Conservation (phyloP, 2,888 invertebrate genomes). For the Unio pictorum region DNA sequence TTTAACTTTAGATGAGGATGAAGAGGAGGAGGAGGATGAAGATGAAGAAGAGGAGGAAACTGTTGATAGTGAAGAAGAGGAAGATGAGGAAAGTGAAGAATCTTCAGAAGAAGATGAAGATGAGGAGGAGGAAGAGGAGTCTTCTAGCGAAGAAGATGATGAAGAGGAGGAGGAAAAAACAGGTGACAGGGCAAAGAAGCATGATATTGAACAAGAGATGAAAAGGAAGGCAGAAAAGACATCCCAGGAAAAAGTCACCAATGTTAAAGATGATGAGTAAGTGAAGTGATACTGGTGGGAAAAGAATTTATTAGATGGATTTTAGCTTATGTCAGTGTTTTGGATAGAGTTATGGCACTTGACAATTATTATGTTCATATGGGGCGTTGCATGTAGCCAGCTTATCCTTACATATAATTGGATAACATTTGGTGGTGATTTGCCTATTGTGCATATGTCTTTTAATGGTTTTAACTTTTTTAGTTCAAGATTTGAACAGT, state of each 20-base stretch:
- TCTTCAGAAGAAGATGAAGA: constrained; percentile 32
- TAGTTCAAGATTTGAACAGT: too few relatives aligned
- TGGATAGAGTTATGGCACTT: too few relatives aligned
- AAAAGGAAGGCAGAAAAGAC: constrained; percentile 7
- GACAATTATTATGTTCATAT: too few relatives aligned
- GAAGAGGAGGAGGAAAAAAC: constrained; percentile 7
- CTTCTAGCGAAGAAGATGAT: constrained; percentile 28
- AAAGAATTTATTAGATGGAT: too few relatives aligned
- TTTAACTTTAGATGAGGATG: constrained; percentile 15
- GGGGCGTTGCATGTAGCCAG: too few relatives aligned
- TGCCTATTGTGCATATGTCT: too few relatives aligned
- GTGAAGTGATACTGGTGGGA: too few relatives aligned
- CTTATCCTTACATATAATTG: too few relatives aligned
- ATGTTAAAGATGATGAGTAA: not conserved
- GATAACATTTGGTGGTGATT: too few relatives aligned
- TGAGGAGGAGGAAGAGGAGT: constrained; percentile 27
- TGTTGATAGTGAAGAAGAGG: constrained; percentile 24
- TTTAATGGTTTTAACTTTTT: too few relatives aligned
- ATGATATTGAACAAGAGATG: constrained; percentile 2
- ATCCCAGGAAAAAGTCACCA: not conserved
- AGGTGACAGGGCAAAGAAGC: constrained; percentile 7
- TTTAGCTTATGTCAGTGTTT: too few relatives aligned
- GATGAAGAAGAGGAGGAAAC: constrained; percentile 31
- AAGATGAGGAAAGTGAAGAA: constrained; percentile 33
- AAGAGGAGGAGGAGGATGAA: constrained; percentile 31